These are phyloP conservation scores for Protonemura montana DNA, from an alignment of 2,888 invertebrate species.

Conservation along the genomic window DNA sequence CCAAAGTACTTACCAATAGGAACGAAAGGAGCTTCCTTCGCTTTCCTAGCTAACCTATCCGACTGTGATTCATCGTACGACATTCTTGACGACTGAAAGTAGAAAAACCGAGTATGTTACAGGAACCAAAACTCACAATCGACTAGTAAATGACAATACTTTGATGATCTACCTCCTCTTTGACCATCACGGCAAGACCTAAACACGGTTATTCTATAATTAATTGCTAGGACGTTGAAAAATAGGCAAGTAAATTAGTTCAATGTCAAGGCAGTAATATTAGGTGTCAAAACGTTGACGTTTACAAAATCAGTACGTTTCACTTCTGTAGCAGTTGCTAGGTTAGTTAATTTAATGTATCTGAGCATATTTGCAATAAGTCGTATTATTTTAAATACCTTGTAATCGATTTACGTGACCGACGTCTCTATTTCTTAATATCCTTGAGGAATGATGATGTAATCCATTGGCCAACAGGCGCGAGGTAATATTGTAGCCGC, in stretches of 20 bases:
- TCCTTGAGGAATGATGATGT: too few relatives aligned
- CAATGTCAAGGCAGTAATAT: neutral
- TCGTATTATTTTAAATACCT: too few relatives aligned
- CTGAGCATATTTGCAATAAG: too few relatives aligned
- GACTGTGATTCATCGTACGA: slow-evolving; percentile 49
- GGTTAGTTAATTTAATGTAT: too few relatives aligned
- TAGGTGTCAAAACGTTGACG: neutral
- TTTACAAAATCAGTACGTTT: neutral
- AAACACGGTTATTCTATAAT: neutral
- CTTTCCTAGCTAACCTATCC: slow-evolving; percentile 51
- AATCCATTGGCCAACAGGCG: too few relatives aligned
- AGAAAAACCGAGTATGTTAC: neutral
- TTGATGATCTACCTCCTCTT: neutral
- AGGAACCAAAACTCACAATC: neutral
- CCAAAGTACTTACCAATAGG: slow-evolving; percentile 49
- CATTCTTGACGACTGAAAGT: slow-evolving; percentile 8
- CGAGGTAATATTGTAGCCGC: too few relatives aligned
- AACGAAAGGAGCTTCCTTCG: slow-evolving; percentile 52
- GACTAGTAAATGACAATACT: neutral
- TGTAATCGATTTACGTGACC: too few relatives aligned
- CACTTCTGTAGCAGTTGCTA: too few relatives aligned
- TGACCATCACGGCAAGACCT: neutral
- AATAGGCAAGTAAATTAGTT: neutral
- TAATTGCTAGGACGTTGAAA: neutral
- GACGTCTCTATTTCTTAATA: too few relatives aligned